phyloP scores from a whole-genome alignment of 2,797 vertebrate genomes.

The Thripadectes ignobilis region DNA sequence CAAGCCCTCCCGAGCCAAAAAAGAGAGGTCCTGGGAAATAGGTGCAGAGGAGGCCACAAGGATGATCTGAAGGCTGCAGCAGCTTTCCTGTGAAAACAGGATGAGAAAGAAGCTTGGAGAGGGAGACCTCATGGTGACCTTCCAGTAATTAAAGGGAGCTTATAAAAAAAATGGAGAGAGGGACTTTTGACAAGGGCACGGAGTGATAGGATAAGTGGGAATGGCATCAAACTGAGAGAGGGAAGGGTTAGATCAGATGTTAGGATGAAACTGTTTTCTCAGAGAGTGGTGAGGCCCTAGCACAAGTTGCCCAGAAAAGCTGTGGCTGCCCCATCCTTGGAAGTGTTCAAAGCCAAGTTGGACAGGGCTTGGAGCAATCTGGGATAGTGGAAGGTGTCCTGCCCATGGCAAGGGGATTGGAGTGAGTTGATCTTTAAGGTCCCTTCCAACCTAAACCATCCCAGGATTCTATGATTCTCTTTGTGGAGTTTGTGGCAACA shows the following conservation, averaged over 20 bases:
- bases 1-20: not conserved
- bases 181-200: not conserved
- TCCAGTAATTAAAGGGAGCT: not conserved
- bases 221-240: not conserved
- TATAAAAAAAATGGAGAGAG: not conserved
- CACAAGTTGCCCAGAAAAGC: not conserved
- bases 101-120: not conserved
- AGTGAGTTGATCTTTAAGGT: not conserved
- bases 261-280: not conserved
- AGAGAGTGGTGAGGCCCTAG: not conserved
- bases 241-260: not conserved
- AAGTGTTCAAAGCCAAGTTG: not conserved
- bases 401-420: not conserved
- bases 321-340: not conserved
- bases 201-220: not conserved
- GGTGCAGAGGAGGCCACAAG: not conserved
- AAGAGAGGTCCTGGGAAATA: rapidly evolving
- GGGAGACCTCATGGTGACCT: not conserved
- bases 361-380: rapidly evolving
- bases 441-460: not conserved
- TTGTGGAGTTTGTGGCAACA: not conserved
- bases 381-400: not conserved
- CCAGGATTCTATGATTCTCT: not conserved
- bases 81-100: not conserved
- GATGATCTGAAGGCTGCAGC: not conserved